Evolutionary conservation across 2,888 invertebrate genomes (phyloP).

Genomic region (Agriotes lineatus): DNA sequence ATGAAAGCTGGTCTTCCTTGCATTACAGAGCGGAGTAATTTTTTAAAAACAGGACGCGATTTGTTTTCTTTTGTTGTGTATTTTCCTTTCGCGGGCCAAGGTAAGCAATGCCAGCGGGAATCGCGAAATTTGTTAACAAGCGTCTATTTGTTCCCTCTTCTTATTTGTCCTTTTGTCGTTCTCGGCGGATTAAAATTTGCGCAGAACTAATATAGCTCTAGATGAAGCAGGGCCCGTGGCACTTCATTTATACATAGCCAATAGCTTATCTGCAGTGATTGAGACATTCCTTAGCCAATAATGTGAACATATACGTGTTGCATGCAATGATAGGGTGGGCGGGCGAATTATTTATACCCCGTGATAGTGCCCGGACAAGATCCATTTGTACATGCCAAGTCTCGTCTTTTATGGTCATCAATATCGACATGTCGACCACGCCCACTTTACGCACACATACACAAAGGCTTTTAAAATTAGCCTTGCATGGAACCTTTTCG

Average conservation of each 20-base stretch:
- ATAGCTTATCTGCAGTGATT: neutral
- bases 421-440: constrained; percentile 31
- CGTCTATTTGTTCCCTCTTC: constrained; percentile 19
- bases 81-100: constrained; percentile 42
- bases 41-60: constrained; percentile 45
- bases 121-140: constrained; percentile 28
- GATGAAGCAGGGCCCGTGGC: neutral
- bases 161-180: neutral
- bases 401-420: constrained; percentile 37
- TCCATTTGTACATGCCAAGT: constrained; percentile 44
- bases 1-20: constrained; percentile 28
- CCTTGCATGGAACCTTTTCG: too few relatives aligned
- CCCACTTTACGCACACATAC: constrained; percentile 28
- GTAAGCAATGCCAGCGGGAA: constrained; percentile 37
- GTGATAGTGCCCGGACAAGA: constrained; percentile 45
- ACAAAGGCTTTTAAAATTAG: neutral
- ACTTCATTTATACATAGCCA: too few relatives aligned
- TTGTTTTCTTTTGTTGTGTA: constrained; percentile 47
- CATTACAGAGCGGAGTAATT: constrained; percentile 29
- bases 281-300: constrained; percentile 4
- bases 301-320: constrained; percentile 37
- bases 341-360: constrained; percentile 44
- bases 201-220: neutral
- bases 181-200: neutral
- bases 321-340: constrained; percentile 37